Evolutionary conservation across 2,113 vertebrate genomes (phyloP), one percentile per base, ranked within the genome.

Genomic region (Cinclus cinclus): DNA sequence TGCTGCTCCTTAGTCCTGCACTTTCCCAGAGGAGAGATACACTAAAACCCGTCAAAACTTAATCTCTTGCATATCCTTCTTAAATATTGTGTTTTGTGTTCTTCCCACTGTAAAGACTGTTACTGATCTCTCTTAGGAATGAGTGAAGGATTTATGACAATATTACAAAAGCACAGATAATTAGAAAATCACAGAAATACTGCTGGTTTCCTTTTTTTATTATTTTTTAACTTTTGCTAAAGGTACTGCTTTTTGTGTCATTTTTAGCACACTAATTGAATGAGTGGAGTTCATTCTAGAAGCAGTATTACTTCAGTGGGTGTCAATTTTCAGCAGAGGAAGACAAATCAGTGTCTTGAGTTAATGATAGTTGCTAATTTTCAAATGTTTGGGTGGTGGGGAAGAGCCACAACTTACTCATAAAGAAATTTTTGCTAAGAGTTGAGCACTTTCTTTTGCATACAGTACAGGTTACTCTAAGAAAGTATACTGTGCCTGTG

Each of bases 61-160:
- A 95, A 96, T 94, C 87, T 96, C 90, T 90, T 69, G 83, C 59
- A 83, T 88, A 96, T 93, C 92, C 93, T 83, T 92, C 92, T 93
- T 96, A 86, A 92, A 97, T 94, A 95, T 82, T 86, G 41, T 3
- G 0, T 92, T 94, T 92, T 96, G 47, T 83, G 35, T 60, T 78
- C 73, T 90, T 94, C 58, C 64, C n/a, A 37, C 64, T 64, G n/a
- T 90, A 93, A 94, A 93, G 90, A 31, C 76, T 90, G 67, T 73
- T 83, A 76, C 59, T 77, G 79, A 91, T 87, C 58, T 90, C 50
- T 80, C 44, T 44, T 37, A 76, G 79, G 73, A 95, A 79, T 46
- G 50, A 68, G 52, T 60, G 68, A 88, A 90, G 82, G 67, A 90
- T 94, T 96, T 95, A 52, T 94, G 75, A 88, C 70, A 83, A 67